These are phyloP conservation scores for Arnoldichthys spilopterus DNA, from an alignment of 2,797 vertebrate genomes.

Conservation along the genomic window DNA sequence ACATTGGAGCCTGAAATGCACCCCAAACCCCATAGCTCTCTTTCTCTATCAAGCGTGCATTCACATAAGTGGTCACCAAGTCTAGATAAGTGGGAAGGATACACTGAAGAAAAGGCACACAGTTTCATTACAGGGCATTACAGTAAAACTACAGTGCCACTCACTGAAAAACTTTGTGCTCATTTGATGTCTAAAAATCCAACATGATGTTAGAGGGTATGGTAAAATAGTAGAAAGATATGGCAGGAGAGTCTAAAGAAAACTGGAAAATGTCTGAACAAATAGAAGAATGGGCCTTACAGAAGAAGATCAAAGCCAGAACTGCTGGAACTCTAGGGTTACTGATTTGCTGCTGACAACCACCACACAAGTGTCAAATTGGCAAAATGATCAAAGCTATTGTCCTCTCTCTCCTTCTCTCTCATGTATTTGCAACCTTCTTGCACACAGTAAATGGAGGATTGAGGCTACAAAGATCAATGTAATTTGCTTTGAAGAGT, in stretches of 20 bases:
- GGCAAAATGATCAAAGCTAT: slow-evolving; percentile 43
- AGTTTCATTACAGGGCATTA: not conserved
- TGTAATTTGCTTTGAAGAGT: not conserved
- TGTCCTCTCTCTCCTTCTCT: slow-evolving; percentile 46
- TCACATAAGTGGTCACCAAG: slow-evolving; percentile 1
- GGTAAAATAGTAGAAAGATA: not conserved
- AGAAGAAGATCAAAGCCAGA: slow-evolving; percentile 60
- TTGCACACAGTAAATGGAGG: not conserved
- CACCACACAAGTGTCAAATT: slow-evolving; percentile 52
- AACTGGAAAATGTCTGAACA: slow-evolving; percentile 54
- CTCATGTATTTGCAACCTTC: not conserved
- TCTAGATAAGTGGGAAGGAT: not conserved
- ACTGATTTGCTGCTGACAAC: slow-evolving; percentile 56
- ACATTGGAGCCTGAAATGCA: slow-evolving; percentile 17
- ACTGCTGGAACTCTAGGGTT: slow-evolving; percentile 60
- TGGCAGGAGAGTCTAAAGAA: slow-evolving; percentile 3
- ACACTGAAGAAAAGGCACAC: not conserved
- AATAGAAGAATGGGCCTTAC: slow-evolving; percentile 61
- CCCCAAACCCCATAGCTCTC: not conserved
- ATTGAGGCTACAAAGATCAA: no score
- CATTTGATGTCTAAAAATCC: not conserved
- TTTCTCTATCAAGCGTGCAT: not conserved
- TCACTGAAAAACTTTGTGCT: not conserved
- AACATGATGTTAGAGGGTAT: not conserved
- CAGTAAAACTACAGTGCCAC: not conserved